These are phyloP conservation scores for Heliconius hortense DNA, from an alignment of 2,888 invertebrate species.

Conservation along the genomic window DNA sequence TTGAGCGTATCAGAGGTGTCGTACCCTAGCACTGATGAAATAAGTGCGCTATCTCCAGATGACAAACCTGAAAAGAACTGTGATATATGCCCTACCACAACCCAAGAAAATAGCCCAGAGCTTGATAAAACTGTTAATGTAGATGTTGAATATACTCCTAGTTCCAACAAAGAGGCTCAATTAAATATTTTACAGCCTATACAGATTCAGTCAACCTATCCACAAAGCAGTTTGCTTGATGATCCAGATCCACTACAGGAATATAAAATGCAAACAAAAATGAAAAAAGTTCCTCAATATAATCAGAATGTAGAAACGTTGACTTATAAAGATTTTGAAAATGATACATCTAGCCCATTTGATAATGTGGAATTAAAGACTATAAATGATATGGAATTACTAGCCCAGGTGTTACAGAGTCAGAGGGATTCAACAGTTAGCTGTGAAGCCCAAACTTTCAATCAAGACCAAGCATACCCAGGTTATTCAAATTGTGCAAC, in stretches of 20 bases:
- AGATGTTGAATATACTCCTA: constrained; percentile 53
- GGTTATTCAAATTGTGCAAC: constrained; percentile 62
- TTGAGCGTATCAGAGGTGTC: constrained; percentile 81
- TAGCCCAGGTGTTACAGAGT: constrained; percentile 88
- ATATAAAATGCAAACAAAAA: constrained; percentile 63
- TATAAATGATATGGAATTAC: constrained; percentile 94
- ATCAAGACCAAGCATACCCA: constrained; percentile 56
- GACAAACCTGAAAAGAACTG: constrained; percentile 68
- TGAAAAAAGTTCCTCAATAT: constrained; percentile 59
- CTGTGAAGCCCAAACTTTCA: constrained; percentile 54
- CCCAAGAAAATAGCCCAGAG: constrained; percentile 54
- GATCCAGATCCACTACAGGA: constrained; percentile 74
- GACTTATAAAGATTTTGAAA: constrained; percentile 91
- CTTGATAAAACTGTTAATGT: constrained; percentile 46
- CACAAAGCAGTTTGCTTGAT: constrained; percentile 66
- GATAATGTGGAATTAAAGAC: constrained; percentile 96
- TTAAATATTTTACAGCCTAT: constrained; percentile 73
- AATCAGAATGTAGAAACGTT: constrained; percentile 70
- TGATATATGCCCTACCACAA: constrained; percentile 58
- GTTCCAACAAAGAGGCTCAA: constrained; percentile 56
- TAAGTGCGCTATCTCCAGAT: constrained; percentile 79
- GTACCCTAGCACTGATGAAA: constrained; percentile 84
- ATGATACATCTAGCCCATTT: constrained; percentile 95
- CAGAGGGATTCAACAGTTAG: constrained; percentile 64
- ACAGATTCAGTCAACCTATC: constrained; percentile 66